phyloP scores from a whole-genome alignment of 2,797 vertebrate species.

The Bradypodion pumilum region DNA sequence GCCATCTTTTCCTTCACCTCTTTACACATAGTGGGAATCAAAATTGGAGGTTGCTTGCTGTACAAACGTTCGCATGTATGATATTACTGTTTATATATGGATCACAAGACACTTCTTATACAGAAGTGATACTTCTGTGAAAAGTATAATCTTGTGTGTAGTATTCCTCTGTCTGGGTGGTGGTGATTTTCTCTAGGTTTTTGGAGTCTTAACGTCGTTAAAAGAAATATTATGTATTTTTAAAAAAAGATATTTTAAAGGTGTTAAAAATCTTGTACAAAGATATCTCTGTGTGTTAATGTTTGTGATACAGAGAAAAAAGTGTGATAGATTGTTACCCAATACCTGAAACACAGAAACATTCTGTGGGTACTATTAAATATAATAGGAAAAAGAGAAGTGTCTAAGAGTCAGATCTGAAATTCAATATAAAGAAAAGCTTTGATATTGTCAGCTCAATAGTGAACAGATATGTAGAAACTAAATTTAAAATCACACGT shows the following conservation, averaged over 20 bases:
- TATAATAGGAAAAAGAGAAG: background rate
- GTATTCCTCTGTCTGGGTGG: too few relatives aligned
- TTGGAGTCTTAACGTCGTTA: background rate
- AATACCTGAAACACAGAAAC: background rate
- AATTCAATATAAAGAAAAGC: background rate
- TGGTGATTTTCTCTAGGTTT: too few relatives aligned
- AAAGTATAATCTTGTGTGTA: background rate
- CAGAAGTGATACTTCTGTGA: background rate
- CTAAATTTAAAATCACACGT: background rate
- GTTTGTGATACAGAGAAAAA: background rate
- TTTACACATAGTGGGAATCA: background rate
- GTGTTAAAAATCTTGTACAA: too few relatives aligned
- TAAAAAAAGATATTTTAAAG: background rate
- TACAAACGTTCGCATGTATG: background rate
- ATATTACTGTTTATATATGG: background rate
- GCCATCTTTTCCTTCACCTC: background rate
- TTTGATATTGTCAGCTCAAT: background rate
- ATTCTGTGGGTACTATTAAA: background rate
- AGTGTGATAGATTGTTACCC: too few relatives aligned
- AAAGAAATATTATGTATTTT: background rate
- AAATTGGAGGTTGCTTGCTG: background rate
- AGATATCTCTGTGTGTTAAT: background rate
- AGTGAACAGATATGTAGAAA: background rate
- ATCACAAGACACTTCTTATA: background rate
- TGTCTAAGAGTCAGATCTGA: background rate